Base-by-base conservation (phyloP, 2,797 vertebrate species). In the Periophthalmus magnuspinnatus region DNA sequence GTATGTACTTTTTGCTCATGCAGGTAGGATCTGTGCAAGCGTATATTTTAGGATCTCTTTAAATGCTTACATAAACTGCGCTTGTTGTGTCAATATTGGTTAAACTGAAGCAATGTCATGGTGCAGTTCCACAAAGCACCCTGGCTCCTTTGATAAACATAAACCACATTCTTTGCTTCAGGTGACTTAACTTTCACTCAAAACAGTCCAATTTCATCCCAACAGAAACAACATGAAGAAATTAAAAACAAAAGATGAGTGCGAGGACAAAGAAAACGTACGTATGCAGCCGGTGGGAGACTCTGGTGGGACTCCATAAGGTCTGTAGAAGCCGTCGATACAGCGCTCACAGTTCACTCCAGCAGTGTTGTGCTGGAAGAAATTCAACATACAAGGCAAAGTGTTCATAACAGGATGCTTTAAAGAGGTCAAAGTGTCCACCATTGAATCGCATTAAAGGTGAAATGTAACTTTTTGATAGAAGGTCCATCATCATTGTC, bases 271-370 rank as follows among this genome's bases (percentile, higher is more conserved):
- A 34, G n/a, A 38, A 41, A 68, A 83, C 96, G 93, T 91, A 99
- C 97, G 72, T 89, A 91, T 95, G 61, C 97, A 99, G 75, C 95
- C 95, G 0, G 84, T 22, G 0, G 91, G 90, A 67, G 95, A 94
- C 5, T 91, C 92, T 0, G 82, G 74, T 0, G 93, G 89, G 22
- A 94, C 72, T 8, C 93, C 92, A 0, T 90, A 75, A 3, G 95
- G 95, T 71, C 95, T 95, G 79, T 94, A 98, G 83, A 93, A 97
- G 63, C 96, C 96, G 19, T 91, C 79, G 2, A 82, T 80, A 80
- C 97, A 99, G 57, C 60, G 84, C 77, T 99, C 97, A 87, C 97
- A 99, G 90, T 99, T 99, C 75, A 95, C 78, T 41, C 97, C 97
- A 7, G 93, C 95, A 2, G 97, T 98, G 91, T 99, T 95, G 82